Evolutionary conservation across 2,888 invertebrate species (phyloP), one percentile per base, ranked within the genome.

Genomic region (Agrilus mali): DNA sequence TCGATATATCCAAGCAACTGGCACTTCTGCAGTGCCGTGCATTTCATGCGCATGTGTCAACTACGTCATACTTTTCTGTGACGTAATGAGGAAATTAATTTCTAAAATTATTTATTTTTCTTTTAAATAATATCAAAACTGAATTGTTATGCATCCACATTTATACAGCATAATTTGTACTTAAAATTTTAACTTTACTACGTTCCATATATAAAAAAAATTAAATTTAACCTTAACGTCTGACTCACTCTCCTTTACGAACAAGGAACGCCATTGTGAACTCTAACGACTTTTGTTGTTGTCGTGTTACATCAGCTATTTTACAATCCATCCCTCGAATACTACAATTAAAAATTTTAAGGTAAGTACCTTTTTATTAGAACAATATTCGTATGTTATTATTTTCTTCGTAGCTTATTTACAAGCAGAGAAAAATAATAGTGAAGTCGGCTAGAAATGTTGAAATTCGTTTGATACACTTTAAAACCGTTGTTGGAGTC

Each of bases 251-350:
- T 54, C 57, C 58, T 59, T 55, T 64, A 70, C 69, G 64, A 65
- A 66, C 67, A 71, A 76, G 74, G 77, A 80, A 82, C 82, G 82
- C 82, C 82, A 83, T 84, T 83, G 82, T 82, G 81, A 78, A 73
- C 82, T 79, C 75, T 82, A 83, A 79, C 80, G 81, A 80, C 82
- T 80, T 74, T 70, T 65, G 60, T 60, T 65, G 67, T 68, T 70
- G 70, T 71, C 69, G 70, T 75, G 74, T 75, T 73, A 69, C 74
- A 80, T 80, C 82, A 70, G 67, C 64, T 70, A 74, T 75, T 80
- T 75, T 77, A 75, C 70, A 71, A 66, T 74, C 75, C 75, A 80
- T 80, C 80, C 69, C 65, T 67, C 67, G 69, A 72, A 69, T 69
- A 68, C 72, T 64, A 60, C 61, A 60, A 59, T 63, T 69, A 67